Conservation (phyloP, 2,113 vertebrate species). For the Aramus guarauna region DNA sequence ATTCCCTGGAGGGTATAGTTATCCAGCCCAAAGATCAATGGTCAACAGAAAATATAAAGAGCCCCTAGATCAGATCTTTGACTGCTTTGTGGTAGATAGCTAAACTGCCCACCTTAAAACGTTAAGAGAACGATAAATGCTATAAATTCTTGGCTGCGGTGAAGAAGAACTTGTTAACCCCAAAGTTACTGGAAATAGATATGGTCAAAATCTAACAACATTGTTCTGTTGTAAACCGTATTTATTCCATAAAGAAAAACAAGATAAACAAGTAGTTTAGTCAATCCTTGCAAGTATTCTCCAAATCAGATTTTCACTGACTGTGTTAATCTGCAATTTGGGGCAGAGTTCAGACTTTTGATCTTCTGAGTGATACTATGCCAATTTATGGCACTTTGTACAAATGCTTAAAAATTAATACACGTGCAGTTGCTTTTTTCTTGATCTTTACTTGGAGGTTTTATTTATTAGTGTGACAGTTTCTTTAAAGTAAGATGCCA, state of each 20-base stretch:
- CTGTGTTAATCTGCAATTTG: background rate
- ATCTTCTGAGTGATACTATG: background rate
- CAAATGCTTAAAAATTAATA: background rate
- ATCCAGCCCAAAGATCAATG: constrained; percentile 62
- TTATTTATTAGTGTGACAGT: background rate
- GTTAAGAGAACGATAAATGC: constrained; percentile 49
- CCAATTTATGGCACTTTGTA: background rate
- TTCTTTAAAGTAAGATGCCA: constrained; percentile 26
- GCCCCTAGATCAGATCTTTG: constrained; percentile 62
- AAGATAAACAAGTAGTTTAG: background rate
- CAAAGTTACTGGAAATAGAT: constrained; percentile 12
- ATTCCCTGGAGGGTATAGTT: constrained; percentile 51
- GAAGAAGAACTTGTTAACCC: constrained; percentile 46
- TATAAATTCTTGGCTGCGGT: constrained; percentile 44
- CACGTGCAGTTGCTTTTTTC: background rate
- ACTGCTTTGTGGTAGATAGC: constrained; percentile 69
- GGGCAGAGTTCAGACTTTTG: background rate
- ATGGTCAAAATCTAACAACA: background rate
- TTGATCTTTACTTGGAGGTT: background rate
- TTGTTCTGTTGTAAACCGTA: background rate
- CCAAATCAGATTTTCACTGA: background rate
- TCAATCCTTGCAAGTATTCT: background rate
- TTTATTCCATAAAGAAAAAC: background rate
- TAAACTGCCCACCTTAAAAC: constrained; percentile 60
- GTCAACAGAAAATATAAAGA: constrained; percentile 63